Conservation (phyloP, 2,797 vertebrate species). For the Neopelma chrysocephalum region DNA sequence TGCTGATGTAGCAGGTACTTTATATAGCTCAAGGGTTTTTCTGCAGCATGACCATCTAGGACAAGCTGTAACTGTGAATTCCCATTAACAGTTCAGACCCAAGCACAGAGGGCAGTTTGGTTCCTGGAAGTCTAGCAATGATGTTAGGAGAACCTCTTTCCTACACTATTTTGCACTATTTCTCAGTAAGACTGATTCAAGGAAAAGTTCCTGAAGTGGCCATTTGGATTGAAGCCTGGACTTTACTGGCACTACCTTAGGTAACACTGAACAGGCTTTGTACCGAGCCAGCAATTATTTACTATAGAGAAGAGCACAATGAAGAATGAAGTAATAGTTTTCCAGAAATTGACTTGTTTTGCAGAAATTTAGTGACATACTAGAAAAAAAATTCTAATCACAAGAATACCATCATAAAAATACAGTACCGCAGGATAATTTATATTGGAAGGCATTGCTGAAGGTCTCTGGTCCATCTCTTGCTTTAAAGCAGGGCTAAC, state of each 20-base stretch:
- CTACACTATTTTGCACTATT: neutral
- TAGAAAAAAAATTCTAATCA: neutral
- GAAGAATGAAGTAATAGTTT: neutral
- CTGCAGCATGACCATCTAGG: neutral
- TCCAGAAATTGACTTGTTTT: neutral
- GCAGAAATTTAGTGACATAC: neutral
- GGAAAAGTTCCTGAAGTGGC: slow-evolving; percentile 15
- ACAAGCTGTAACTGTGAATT: neutral
- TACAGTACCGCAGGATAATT: neutral
- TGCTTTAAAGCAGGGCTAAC: neutral
- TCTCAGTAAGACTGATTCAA: slow-evolving; percentile 25
- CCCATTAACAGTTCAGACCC: neutral
- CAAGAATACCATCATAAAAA: neutral
- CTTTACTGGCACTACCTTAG: neutral
- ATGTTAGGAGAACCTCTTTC: neutral
- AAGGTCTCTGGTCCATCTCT: neutral
- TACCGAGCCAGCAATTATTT: neutral
- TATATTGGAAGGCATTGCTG: neutral
- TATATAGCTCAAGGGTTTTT: neutral
- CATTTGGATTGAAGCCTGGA: slow-evolving; percentile 38
- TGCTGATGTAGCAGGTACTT: neutral
- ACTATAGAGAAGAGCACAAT: neutral
- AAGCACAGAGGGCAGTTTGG: neutral
- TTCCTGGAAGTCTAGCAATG: slow-evolving; percentile 1
- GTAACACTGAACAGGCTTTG: neutral